Conservation (phyloP, 2,797 vertebrate genomes). For the Protosalanx chinensis region DNA sequence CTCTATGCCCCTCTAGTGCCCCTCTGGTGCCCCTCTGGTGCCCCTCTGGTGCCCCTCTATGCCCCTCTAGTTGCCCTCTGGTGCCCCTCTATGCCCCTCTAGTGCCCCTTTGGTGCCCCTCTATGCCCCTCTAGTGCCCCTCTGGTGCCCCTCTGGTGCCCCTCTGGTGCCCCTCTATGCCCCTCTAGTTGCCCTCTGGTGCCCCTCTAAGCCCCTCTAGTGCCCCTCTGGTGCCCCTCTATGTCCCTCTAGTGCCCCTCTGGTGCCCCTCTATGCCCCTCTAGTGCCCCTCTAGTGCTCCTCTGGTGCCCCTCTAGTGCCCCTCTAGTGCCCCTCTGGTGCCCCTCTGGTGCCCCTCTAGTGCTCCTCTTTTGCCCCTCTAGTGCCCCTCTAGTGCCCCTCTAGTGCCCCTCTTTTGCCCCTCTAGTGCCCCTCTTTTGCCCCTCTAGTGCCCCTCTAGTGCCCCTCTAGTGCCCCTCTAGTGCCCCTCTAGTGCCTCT, state of each 20-base stretch:
- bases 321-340: constrained; percentile 36
- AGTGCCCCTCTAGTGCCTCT: constrained; percentile 26
- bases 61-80: too few relatives aligned
- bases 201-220: too few relatives aligned
- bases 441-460: background rate
- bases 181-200: too few relatives aligned
- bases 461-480: background rate
- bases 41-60: constrained; percentile 40
- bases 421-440: too few relatives aligned
- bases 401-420: constrained; percentile 19
- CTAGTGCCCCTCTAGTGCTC: constrained; percentile 26
- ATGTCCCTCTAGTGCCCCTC: too few relatives aligned
- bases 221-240: background rate
- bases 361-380: too few relatives aligned
- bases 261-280: background rate
- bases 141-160: constrained; percentile 23
- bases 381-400: constrained; percentile 28
- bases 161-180: too few relatives aligned
- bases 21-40: constrained; percentile 26
- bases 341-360: too few relatives aligned
- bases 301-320: constrained; percentile 30
- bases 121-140: constrained; percentile 20
- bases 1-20: background rate
- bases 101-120: too few relatives aligned
- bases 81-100: too few relatives aligned